These are phyloP conservation scores for Darevskia mixta DNA, from an alignment of 2,797 vertebrate species.

Conservation along the genomic window DNA sequence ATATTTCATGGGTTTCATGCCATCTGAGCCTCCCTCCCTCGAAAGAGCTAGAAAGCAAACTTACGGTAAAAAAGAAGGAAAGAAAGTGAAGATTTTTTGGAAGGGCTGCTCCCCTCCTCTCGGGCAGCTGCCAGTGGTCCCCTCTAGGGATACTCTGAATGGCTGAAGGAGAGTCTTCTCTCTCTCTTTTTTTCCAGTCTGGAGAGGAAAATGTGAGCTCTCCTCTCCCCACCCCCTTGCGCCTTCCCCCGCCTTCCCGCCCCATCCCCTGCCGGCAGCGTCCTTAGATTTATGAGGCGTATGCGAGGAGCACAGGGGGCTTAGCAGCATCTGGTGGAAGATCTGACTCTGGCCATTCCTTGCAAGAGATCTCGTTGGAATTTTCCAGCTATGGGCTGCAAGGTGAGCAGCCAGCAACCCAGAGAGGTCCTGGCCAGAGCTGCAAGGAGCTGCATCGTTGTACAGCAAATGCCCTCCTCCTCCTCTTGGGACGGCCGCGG, in stretches of 20 bases:
- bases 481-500: rapidly evolving
- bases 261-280: background rate
- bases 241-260: background rate
- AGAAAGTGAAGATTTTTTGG: background rate
- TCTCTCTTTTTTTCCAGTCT: conserved; percentile 19
- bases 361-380: background rate
- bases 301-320: rapidly evolving
- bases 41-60: background rate
- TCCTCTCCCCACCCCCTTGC: background rate
- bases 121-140: background rate
- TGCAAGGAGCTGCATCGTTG: background rate
- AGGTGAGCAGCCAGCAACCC: background rate
- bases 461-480: background rate
- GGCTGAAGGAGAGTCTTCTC: conserved; percentile 2
- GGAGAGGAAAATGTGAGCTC: conserved; percentile 55
- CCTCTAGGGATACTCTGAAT: conserved; percentile 8
- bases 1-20: conserved; percentile 50
- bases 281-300: conserved; percentile 40
- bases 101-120: background rate
- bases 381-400: background rate
- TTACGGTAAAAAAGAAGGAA: conserved; percentile 60
- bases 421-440: background rate
- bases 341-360: background rate
- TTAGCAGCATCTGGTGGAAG: conserved; percentile 49
- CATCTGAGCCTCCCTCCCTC: background rate